Base-by-base conservation (phyloP, 2,797 vertebrate species). In the Ctenochaetus hawaiiensis region DNA sequence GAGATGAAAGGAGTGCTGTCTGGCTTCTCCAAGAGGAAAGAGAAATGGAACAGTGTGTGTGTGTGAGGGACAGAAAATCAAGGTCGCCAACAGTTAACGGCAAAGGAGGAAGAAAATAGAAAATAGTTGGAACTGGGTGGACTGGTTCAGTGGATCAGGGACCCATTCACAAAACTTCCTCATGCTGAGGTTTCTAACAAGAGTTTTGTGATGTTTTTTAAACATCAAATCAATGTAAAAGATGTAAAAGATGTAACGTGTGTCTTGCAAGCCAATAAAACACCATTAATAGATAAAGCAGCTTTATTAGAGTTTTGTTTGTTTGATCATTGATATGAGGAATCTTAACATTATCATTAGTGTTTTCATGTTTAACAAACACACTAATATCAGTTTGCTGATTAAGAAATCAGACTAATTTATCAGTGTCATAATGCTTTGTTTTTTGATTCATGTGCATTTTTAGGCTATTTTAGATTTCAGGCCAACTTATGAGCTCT, bases 1-100 rank as follows among this genome's bases (percentile, higher is more conserved):
- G 44, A 82, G 87, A 91, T 93, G 87, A 93, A 91, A 90, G 81
- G 87, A 61, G 3, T 80, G 84, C 77, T 86, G 88, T 69, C 77
- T 82, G 74, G 82, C 72, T 62, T 74, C 75, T 81, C 52, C 52
- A 67, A 82, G 75, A 63, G 34, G 48, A 78, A 26, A 82, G 66
- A 77, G 69, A 34, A 60, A 83, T 66, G 77, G 80, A 68, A 69
- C 30, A 45, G 72, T 30, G 73, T 26, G 72, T 49, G 45, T 67
- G 62, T 10, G 3, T 9, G 34, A 47, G 62, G 45, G 43, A 71
- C 49, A 76, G 70, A 84, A 75, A 64, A 81, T 81, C 77, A 80
- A 78, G 67, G 85, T 81, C 52, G 75, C 81, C 88, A 87, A 56
- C 43, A 57, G 30, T 65, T 64, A 69, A 73, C 74, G 76, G 80